Percentiles rank a stretch among this genome's conserved stretches.
phyloP scores from a whole-genome alignment of 2,888 invertebrate species.

The Drosophila putrida region DNA sequence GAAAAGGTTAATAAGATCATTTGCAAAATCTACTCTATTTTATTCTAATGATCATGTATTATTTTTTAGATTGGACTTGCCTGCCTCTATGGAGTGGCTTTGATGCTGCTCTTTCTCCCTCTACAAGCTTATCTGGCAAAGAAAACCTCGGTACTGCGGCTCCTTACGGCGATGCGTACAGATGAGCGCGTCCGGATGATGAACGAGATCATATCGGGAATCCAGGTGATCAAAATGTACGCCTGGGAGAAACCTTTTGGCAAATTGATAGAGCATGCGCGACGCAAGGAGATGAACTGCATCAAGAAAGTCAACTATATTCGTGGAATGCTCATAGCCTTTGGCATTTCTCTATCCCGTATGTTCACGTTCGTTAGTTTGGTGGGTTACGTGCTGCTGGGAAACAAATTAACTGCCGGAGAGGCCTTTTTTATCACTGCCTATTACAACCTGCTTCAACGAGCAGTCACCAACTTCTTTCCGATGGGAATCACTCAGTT shows the following conservation, averaged over 20 bases:
- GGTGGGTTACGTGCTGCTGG: slow-evolving; percentile 90
- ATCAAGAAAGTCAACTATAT: slow-evolving; percentile 91
- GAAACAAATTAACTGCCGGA: slow-evolving; percentile 91
- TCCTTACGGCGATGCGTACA: slow-evolving; percentile 93
- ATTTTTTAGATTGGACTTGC: slow-evolving; percentile 86
- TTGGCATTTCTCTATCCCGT: slow-evolving; percentile 94
- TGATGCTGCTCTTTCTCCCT: slow-evolving; percentile 89
- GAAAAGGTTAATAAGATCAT: slow-evolving; percentile 85
- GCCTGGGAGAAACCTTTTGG: slow-evolving; percentile 96
- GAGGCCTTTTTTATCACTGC: slow-evolving; percentile 94
- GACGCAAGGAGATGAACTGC: slow-evolving; percentile 87
- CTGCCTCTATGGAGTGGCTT: slow-evolving; percentile 87
- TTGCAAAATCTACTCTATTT: background rate
- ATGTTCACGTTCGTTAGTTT: slow-evolving; percentile 94
- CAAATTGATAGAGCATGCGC: slow-evolving; percentile 89
- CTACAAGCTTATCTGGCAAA: slow-evolving; percentile 92
- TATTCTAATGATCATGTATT: background rate
- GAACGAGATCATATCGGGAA: slow-evolving; percentile 95
- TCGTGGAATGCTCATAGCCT: slow-evolving; percentile 91
- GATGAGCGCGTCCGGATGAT: slow-evolving; percentile 96
- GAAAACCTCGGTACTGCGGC: slow-evolving; percentile 87
- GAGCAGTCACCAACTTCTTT: slow-evolving; percentile 95
- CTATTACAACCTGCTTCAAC: slow-evolving; percentile 93
- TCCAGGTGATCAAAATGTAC: slow-evolving; percentile 98
- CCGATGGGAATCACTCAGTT: slow-evolving; percentile 89